These are phyloP conservation scores for Campoletis raptor DNA, from an alignment of 2,888 invertebrate genomes.

Conservation along the genomic window DNA sequence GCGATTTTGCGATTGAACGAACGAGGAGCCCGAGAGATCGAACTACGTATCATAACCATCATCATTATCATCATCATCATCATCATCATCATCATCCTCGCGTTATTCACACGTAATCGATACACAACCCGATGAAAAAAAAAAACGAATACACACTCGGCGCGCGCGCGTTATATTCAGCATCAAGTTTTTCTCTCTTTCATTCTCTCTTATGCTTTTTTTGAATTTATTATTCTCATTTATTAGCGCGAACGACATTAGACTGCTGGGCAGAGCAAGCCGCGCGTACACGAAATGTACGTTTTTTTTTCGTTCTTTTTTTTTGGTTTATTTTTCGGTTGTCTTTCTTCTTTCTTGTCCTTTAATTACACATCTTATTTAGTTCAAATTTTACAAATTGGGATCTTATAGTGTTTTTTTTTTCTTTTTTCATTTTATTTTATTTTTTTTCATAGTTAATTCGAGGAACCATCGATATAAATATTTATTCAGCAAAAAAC, in stretches of 20 bases:
- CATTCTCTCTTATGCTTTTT: constrained; percentile 15
- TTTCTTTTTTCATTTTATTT: not conserved
- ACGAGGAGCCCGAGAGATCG: constrained; percentile 54
- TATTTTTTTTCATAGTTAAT: constrained; percentile 77
- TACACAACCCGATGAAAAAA: constrained; percentile 54
- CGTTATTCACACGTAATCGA: constrained; percentile 53
- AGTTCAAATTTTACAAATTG: constrained; percentile 81
- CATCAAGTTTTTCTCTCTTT: constrained; percentile 47
- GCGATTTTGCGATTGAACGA: constrained; percentile 47
- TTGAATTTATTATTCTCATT: constrained; percentile 36
- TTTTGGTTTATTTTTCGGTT: not conserved
- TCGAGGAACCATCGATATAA: constrained; percentile 83
- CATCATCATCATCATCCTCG: constrained; percentile 51
- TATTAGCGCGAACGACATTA: constrained; percentile 75
- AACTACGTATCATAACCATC: constrained; percentile 51
- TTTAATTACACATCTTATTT: constrained; percentile 78
- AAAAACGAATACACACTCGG: constrained; percentile 59
- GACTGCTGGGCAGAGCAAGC: constrained; percentile 80
- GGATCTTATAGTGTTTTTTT: constrained; percentile 75
- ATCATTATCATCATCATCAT: constrained; percentile 50
- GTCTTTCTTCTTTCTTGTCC: constrained; percentile 1
- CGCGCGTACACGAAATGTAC: constrained; percentile 70
- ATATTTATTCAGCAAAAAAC: constrained; percentile 80
- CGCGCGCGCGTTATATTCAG: constrained; percentile 62
- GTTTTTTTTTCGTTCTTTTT: not conserved